phyloP scores from a whole-genome alignment of 2,797 vertebrate genomes.

The Malacoctenus gilli region DNA sequence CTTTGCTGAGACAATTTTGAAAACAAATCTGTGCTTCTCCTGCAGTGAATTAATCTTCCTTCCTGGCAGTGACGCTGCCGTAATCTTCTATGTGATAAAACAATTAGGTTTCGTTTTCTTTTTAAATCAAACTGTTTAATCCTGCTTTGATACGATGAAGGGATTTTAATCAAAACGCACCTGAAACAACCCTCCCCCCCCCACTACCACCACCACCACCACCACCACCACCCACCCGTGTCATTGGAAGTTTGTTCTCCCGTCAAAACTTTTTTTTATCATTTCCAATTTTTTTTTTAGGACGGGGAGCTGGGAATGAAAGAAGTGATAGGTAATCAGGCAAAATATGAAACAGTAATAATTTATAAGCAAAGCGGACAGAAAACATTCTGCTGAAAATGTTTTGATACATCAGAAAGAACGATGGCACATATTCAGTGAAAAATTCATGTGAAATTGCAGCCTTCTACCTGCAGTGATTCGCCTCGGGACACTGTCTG shows the following conservation, averaged over 20 bases:
- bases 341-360: constrained; percentile 2
- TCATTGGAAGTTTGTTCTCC: constrained; percentile 13
- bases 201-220: too few species aligned
- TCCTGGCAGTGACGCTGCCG: constrained; percentile 22
- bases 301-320: neutral
- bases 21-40: constrained; percentile 41
- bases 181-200: too few species aligned
- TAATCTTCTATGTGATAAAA: constrained; percentile 30
- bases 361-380: constrained; percentile 5
- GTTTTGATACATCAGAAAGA: constrained; percentile 46
- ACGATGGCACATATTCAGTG: constrained; percentile 40
- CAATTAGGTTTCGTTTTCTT: constrained; percentile 26
- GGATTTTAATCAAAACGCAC: constrained; percentile 28
- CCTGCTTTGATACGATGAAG: constrained; percentile 14
- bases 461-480: constrained; percentile 63
- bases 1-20: constrained; percentile 46
- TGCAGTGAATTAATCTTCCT: constrained; percentile 45
- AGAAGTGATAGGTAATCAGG: neutral
- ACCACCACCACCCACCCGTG: too few species aligned
- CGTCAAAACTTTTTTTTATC: constrained; percentile 7
- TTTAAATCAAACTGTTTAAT: constrained; percentile 37
- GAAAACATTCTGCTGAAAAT: constrained; percentile 22
- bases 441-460: constrained; percentile 53
- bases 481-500: constrained; percentile 75
- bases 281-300: constrained; percentile 6